Evolutionary conservation across 2,797 vertebrate genomes (phyloP).

Genomic region (Hylomyscus alleni): DNA sequence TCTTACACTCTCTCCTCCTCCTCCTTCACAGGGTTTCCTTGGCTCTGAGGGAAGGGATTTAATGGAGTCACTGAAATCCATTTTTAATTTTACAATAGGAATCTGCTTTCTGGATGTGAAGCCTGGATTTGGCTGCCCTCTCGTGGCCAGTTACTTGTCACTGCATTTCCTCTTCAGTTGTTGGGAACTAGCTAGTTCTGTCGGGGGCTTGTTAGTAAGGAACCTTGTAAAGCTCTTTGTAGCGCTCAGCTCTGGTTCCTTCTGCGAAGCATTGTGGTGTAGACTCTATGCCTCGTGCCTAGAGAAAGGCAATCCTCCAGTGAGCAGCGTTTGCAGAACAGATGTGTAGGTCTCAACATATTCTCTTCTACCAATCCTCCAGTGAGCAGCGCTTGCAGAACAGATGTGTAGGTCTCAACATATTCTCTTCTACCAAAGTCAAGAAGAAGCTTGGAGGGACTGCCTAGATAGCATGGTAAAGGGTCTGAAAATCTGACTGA

Average conservation of each 20-base stretch:
- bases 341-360: not conserved
- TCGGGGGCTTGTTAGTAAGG: not conserved
- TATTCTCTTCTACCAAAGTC: not conserved
- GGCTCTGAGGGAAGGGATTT: not conserved
- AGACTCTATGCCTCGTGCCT: not conserved
- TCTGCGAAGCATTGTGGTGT: not conserved
- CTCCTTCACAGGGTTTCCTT: not conserved
- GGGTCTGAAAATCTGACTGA: not conserved
- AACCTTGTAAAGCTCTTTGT: not conserved
- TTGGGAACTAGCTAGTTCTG: not conserved
- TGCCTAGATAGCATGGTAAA: not conserved
- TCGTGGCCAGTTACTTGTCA: not conserved
- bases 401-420: not conserved
- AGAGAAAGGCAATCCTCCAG: not conserved
- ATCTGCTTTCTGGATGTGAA: not conserved
- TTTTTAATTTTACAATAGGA: not conserved
- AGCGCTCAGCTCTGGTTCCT: not conserved
- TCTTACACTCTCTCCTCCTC: not conserved
- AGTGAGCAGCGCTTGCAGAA: not conserved
- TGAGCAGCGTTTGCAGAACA: not conserved
- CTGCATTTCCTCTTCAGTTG: not conserved
- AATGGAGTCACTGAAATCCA: not conserved
- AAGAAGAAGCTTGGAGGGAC: not conserved
- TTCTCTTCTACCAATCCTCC: too few species aligned
- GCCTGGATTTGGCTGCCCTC: conserved; percentile 6